Evolutionary conservation across 35 echinoderm and acorn worm genomes (phyloP).

Genomic region (Heliocidaris erythrogramma): DNA sequence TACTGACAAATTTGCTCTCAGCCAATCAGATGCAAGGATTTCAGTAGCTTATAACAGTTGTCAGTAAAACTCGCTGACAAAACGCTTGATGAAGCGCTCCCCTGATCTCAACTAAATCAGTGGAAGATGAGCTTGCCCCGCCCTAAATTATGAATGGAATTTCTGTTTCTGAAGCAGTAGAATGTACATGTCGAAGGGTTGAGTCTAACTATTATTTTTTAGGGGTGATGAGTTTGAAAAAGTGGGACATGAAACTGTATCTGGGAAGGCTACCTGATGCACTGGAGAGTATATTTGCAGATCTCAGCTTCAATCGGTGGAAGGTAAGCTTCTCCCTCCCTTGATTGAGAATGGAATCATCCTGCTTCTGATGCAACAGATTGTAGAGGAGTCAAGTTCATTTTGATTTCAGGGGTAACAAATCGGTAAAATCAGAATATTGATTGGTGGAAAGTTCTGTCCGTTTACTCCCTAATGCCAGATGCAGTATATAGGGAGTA

Average conservation of each 20-base stretch:
- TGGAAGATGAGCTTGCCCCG: constrained; percentile 46
- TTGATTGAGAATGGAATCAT: neutral
- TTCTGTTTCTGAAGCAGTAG: neutral
- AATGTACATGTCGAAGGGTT: neutral
- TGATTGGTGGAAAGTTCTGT: too few species aligned
- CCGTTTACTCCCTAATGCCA: too few species aligned
- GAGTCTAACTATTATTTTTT: neutral
- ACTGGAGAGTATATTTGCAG: constrained; percentile 66
- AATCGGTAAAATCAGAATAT: neutral
- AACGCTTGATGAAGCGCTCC: too few species aligned
- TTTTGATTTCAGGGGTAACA: neutral
- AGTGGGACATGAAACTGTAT: constrained; percentile 55
- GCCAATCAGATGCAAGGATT: too few species aligned
- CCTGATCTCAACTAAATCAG: constrained; percentile 65
- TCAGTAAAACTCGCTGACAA: too few species aligned
- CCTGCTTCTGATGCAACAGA: neutral
- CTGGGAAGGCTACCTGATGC: constrained; percentile 63
- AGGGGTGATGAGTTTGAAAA: neutral
- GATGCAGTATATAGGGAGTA: too few species aligned
- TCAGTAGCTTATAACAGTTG: too few species aligned
- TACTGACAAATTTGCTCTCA: too few species aligned
- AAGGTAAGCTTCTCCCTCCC: constrained; percentile 46
- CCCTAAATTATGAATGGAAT: neutral
- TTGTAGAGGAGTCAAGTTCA: neutral
- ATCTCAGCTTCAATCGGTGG: constrained; percentile 56